A percentile compares a stretch with the other conserved stretches of the same genome.
These are phyloP conservation scores for Sciaenops ocellatus DNA, from an alignment of 2,797 vertebrate genomes.

Conservation along the genomic window DNA sequence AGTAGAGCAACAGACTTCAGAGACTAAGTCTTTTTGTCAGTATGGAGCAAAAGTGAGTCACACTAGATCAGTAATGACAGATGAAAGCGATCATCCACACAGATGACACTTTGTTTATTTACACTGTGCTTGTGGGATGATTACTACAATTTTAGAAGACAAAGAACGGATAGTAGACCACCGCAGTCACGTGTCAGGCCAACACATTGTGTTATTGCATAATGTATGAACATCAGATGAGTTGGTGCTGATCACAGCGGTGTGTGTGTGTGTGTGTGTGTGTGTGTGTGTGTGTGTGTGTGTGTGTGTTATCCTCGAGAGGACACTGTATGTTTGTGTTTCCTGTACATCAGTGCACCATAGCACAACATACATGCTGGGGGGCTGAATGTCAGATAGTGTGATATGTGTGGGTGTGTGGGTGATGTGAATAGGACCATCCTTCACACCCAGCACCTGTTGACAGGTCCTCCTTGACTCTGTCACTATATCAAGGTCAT, in stretches of 20 bases:
- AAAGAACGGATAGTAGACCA: not conserved
- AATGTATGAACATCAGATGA: not conserved
- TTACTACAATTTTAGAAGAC: not conserved
- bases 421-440: constrained; percentile 4
- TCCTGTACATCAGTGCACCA: constrained; percentile 2
- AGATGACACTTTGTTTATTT: not conserved
- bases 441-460: not conserved
- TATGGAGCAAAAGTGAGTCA: not conserved
- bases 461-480: constrained; percentile 17
- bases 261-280: not conserved
- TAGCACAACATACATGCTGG: not conserved
- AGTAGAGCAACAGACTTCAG: not conserved
- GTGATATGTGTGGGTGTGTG: not conserved
- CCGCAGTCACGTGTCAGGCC: not conserved
- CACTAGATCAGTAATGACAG: not conserved
- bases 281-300: not conserved
- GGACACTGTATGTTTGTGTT: constrained; percentile 13
- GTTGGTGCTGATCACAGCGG: not conserved
- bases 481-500: constrained; percentile 24
- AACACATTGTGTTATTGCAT: not conserved
- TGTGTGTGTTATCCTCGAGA: not conserved
- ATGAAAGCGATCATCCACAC: not conserved
- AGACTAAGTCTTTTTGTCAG: not conserved
- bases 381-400: constrained; percentile 19
- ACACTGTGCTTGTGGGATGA: not conserved